phyloP scores from a whole-genome alignment of 1,140 invertebrate genomes.

The Lucilia cuprina region DNA sequence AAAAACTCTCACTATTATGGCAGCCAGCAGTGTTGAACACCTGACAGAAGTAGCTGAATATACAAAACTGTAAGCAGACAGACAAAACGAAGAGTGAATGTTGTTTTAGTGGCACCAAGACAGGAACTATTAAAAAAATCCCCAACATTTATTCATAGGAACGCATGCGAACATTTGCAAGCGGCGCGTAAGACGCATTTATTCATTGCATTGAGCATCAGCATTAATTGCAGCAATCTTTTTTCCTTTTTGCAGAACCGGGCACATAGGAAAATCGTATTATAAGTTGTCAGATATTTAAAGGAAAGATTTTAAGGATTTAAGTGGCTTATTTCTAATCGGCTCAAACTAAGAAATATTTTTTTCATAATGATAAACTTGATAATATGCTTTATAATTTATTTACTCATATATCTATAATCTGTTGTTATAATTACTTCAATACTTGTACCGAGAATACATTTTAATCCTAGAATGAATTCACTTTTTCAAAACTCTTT shows the following conservation, averaged over 20 bases:
- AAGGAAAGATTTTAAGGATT: neutral
- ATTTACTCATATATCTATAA: too few relatives aligned
- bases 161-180: neutral
- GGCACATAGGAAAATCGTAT: neutral
- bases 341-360: too few relatives aligned
- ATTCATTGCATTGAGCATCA: neutral
- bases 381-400: too few relatives aligned
- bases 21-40: slow-evolving; percentile 11
- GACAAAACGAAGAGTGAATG: slow-evolving; percentile 24
- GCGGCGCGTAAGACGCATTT: too few relatives aligned
- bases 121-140: neutral
- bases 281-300: neutral
- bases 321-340: neutral
- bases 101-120: slow-evolving; percentile 4
- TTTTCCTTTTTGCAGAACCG: neutral
- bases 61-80: neutral
- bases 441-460: too few relatives aligned
- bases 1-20: slow-evolving; percentile 29
- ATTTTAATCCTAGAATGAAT: too few relatives aligned
- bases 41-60: slow-evolving; percentile 1
- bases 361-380: too few relatives aligned
- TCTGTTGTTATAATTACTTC: too few relatives aligned
- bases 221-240: neutral
- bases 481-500: too few relatives aligned
- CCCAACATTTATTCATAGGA: neutral